phyloP scores from a whole-genome alignment of 2,888 invertebrate genomes.

The Lamellibrachia columna region DNA sequence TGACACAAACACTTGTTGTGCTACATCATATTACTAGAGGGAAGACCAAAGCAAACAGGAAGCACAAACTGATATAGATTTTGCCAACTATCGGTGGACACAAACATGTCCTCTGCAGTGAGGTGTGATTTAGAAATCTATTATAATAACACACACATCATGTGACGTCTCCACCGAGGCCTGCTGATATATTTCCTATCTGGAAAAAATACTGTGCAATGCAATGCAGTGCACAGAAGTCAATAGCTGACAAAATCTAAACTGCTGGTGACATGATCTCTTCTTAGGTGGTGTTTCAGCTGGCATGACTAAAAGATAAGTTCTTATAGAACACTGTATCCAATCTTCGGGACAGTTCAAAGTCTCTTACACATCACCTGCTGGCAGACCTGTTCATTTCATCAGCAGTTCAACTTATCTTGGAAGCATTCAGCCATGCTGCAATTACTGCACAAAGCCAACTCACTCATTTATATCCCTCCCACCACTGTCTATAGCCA shows the following conservation, averaged over 20 bases:
- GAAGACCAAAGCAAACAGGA: too few relatives aligned
- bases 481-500: too few relatives aligned
- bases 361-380: neutral
- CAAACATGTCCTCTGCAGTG: neutral
- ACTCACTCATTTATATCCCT: too few relatives aligned
- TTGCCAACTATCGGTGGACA: neutral
- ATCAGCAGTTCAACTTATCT: too few relatives aligned
- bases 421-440: too few relatives aligned
- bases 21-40: too few relatives aligned
- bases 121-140: neutral
- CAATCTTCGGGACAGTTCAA: too few relatives aligned
- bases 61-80: neutral
- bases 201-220: neutral
- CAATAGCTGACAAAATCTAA: neutral
- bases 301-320: neutral
- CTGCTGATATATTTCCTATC: neutral
- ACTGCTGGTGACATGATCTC: neutral
- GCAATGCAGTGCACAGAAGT: neutral
- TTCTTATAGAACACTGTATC: too few relatives aligned
- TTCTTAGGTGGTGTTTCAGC: neutral
- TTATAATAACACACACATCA: neutral
- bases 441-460: too few relatives aligned
- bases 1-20: too few relatives aligned
- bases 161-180: neutral
- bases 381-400: too few relatives aligned